Evolutionary conservation across 92 coral and sea anemone genomes (phyloP), one percentile per base, ranked within the genome.

Genomic region (Actinostola sp.): DNA sequence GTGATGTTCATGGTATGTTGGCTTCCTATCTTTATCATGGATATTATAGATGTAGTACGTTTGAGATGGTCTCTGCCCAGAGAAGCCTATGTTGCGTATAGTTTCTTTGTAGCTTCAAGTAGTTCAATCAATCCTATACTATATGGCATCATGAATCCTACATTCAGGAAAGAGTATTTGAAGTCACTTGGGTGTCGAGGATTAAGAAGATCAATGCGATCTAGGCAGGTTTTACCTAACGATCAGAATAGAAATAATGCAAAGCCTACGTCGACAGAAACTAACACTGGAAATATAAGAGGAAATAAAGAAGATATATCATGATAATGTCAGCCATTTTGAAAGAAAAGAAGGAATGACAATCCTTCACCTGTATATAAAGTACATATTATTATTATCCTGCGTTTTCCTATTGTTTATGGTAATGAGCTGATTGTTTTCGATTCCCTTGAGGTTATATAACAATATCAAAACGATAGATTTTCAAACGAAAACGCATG

Each of bases 61-160:
- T 24, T 20, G 21, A 25, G 66, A 39, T 71, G 77, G 77, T 71
- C 77, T 0, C 46, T 71, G 23, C 15, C 64, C n/a, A 23, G 77
- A 25, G 32, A 41, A 27, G 77, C 54, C n/a, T 71, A 71, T 48
- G 34, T 43, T 21, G 38, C 67, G 14, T 71, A 71, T 31, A 71
- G 57, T 8, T 71, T 71, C 17, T 59, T 55, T 29, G 77, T 34
- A 9, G 66, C 67, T 0, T 28, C 45, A 24, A 71, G 77, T 30
- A 8, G 32, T 38, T 21, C 67, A 3, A 36, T 71, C 1, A 71
- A 71, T 57, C 77, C 77, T 16, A 19, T 71, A 0, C 11, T 71
- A 20, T 71, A 71, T 38, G 77, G 66, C 25, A 35, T 71, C 16
- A 12, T 41, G 50, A 71, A 71, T 42, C 77, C 62, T 34, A 50